phyloP scores from a whole-genome alignment of 2,113 vertebrate genomes.

The Microtus ochrogaster region DNA sequence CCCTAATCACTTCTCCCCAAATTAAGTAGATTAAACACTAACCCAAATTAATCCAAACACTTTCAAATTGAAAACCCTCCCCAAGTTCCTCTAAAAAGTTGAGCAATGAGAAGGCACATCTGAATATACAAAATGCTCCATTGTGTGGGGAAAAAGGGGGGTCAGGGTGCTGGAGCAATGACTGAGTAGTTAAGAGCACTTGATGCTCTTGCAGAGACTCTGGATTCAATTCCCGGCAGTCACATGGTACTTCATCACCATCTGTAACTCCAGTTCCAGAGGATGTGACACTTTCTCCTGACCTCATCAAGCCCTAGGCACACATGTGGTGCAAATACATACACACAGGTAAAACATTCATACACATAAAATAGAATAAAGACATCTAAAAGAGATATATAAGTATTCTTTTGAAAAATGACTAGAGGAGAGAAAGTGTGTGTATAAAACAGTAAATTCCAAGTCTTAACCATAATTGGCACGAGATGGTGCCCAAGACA shows the following conservation, averaged over 20 bases:
- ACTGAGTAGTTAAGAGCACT: not conserved
- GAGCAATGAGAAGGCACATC: not conserved
- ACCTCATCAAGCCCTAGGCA: not conserved
- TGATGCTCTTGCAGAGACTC: not conserved
- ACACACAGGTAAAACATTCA: not conserved
- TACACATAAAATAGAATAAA: not conserved
- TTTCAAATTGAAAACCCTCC: not conserved
- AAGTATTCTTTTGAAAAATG: not conserved
- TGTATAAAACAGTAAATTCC: not conserved
- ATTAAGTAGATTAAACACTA: not conserved
- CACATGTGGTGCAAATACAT: not conserved
- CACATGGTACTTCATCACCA: not conserved
- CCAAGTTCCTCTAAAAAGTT: not conserved
- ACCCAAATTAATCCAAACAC: not conserved
- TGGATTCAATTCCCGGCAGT: not conserved
- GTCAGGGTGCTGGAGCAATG: not conserved
- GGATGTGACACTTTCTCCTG: not conserved
- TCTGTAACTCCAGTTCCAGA: not conserved
- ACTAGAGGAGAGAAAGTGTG: not conserved
- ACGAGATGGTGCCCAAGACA: accelerated
- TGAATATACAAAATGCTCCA: not conserved
- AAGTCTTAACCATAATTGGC: not conserved
- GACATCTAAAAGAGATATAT: not conserved
- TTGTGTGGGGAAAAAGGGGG: not conserved
- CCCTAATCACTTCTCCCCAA: not conserved